Evolutionary conservation across 1,140 invertebrate species (phyloP).

Genomic region (Drosophila miranda): DNA sequence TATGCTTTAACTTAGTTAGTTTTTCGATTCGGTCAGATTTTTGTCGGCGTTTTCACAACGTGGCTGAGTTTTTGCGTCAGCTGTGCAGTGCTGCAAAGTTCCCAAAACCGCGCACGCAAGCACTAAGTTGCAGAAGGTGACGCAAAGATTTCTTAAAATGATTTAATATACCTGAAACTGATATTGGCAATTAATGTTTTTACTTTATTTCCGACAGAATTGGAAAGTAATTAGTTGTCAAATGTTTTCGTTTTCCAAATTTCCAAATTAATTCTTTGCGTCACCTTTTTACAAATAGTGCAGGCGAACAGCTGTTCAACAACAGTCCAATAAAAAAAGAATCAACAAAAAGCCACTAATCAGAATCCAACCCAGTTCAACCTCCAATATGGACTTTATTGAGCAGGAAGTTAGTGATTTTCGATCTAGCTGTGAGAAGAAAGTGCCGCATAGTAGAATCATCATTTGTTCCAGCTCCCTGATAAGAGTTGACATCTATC

Average conservation of each 20-base stretch:
- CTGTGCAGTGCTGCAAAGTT: constrained; percentile 17
- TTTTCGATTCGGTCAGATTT: constrained; percentile 20
- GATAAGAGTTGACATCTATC: constrained; percentile 86
- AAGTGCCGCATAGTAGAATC: constrained; percentile 85
- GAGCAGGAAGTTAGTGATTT: constrained; percentile 87
- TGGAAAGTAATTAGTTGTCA: too few relatives aligned
- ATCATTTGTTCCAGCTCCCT: constrained; percentile 85
- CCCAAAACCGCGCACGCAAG: not conserved
- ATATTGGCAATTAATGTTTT: too few relatives aligned
- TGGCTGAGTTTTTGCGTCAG: constrained; percentile 53
- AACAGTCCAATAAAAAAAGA: constrained; percentile 26
- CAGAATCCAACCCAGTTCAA: not conserved
- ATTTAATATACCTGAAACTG: too few relatives aligned
- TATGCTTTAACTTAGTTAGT: constrained; percentile 12
- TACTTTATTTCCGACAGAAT: too few relatives aligned
- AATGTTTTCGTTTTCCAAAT: not conserved
- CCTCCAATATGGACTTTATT: constrained; percentile 84
- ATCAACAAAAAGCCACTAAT: constrained; percentile 3
- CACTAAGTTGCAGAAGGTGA: not conserved
- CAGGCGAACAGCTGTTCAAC: constrained; percentile 19
- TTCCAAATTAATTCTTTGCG: too few relatives aligned
- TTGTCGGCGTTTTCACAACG: constrained; percentile 65
- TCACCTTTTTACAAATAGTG: too few relatives aligned
- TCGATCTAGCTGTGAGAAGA: constrained; percentile 85
- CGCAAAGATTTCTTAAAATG: too few relatives aligned